Evolutionary conservation across 2,797 vertebrate species (phyloP).

Genomic region (Xiphophorus birchmanni): DNA sequence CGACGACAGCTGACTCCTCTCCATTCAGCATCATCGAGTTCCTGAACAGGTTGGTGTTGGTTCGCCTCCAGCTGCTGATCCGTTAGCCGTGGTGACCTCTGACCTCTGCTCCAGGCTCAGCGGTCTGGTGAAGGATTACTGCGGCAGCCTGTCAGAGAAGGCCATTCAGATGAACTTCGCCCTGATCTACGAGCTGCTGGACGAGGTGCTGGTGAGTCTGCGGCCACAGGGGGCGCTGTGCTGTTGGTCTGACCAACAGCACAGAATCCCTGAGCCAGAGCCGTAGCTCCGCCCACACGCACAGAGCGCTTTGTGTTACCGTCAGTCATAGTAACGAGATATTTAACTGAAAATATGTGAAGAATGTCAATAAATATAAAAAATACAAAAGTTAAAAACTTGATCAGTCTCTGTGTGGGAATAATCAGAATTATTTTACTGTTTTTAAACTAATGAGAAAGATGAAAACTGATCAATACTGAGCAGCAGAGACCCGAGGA

Average conservation of each 20-base stretch:
- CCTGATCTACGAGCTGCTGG: conserved; percentile 90
- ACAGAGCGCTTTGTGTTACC: too few relatives aligned
- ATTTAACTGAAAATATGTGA: too few relatives aligned
- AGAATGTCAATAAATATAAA: too few relatives aligned
- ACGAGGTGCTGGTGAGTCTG: conserved; percentile 87
- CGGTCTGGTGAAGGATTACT: conserved; percentile 87
- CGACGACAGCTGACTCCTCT: conserved; percentile 76
- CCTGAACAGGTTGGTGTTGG: conserved; percentile 82
- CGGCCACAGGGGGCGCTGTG: not conserved
- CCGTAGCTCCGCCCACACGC: not conserved
- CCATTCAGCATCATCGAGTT: conserved; percentile 89
- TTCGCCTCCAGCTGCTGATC: not conserved
- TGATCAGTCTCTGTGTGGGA: too few relatives aligned
- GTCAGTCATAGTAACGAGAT: too few relatives aligned
- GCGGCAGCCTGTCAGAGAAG: conserved; percentile 85
- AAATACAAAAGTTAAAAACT: too few relatives aligned
- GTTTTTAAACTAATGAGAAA: too few relatives aligned
- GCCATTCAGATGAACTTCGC: conserved; percentile 88
- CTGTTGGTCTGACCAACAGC: not conserved
- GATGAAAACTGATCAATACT: too few relatives aligned
- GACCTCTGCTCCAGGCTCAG: conserved; percentile 76
- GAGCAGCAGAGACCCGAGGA: too few relatives aligned
- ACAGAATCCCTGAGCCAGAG: not conserved
- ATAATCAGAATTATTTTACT: too few relatives aligned
- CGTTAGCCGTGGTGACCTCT: not conserved